Percentiles rank a stretch among this genome's conserved stretches.
Evolutionary conservation across 2,113 vertebrate genomes (phyloP).

Genomic region (Nycticorax nycticorax): DNA sequence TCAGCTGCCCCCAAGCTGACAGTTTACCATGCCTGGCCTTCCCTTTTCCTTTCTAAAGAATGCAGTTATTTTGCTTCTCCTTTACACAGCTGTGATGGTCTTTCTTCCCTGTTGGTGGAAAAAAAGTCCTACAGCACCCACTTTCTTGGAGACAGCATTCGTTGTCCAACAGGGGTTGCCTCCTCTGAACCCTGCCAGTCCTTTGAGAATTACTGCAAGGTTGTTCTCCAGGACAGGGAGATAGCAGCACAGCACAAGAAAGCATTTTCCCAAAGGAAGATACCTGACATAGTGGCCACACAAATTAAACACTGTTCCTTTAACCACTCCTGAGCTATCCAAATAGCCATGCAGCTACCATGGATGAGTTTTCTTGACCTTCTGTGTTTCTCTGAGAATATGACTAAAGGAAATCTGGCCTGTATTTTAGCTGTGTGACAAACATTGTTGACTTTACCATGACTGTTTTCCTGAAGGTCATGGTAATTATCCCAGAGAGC

Average conservation of each 20-base stretch:
- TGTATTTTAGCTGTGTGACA: not conserved
- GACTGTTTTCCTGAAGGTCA: not conserved
- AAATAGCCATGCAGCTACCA: not conserved
- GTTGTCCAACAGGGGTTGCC: not conserved
- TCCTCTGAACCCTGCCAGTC: not conserved
- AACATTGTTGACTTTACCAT: not conserved
- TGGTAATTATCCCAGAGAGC: not conserved
- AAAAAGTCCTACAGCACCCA: not conserved
- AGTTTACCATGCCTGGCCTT: not conserved
- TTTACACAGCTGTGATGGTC: not conserved
- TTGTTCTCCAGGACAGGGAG: not conserved
- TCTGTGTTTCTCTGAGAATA: not conserved
- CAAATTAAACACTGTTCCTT: not conserved
- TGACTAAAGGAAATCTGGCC: not conserved
- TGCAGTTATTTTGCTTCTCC: not conserved
- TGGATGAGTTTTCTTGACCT: not conserved
- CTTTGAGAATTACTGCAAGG: not conserved
- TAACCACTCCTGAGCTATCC: not conserved
- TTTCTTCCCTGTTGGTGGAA: not conserved
- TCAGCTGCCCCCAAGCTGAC: not conserved
- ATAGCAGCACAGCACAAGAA: accelerated
- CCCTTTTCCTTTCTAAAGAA: not conserved
- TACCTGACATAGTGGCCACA: not conserved
- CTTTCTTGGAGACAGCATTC: not conserved
- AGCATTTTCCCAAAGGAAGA: not conserved